phyloP scores from a whole-genome alignment of 2,888 invertebrate species.

The Mimachlamys varia region DNA sequence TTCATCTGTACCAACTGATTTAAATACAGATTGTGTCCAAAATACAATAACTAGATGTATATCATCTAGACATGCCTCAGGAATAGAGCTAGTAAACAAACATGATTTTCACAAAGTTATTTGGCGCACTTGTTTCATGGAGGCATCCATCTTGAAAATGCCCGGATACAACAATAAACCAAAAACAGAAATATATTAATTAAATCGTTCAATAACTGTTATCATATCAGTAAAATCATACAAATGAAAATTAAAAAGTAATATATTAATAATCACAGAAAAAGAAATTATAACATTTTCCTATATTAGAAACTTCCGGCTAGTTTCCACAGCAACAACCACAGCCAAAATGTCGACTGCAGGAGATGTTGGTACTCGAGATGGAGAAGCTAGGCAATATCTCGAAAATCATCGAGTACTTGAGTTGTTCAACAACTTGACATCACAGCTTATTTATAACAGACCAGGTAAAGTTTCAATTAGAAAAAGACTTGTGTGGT shows the following conservation, averaged over 20 bases:
- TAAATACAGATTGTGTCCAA: background rate
- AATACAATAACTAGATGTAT: background rate
- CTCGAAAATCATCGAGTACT: slow-evolving; percentile 74
- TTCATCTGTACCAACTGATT: background rate
- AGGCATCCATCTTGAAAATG: slow-evolving; percentile 50
- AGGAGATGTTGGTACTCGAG: slow-evolving; percentile 55
- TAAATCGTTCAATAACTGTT: background rate
- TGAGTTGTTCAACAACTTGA: slow-evolving; percentile 78
- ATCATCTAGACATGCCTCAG: too few relatives aligned
- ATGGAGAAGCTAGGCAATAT: slow-evolving; percentile 74
- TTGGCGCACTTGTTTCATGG: slow-evolving; percentile 38
- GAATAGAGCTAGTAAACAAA: background rate
- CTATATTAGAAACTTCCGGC: slow-evolving; percentile 45
- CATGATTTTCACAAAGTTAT: background rate
- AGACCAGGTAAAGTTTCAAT: slow-evolving; percentile 71
- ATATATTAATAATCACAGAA: background rate
- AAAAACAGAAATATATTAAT: background rate
- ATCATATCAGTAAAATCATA: background rate
- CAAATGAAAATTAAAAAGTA: background rate
- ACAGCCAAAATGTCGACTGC: slow-evolving; percentile 61
- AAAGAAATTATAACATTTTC: background rate
- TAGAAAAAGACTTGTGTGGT: too few relatives aligned
- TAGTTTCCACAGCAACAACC: slow-evolving; percentile 47
- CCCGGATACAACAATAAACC: slow-evolving; percentile 46
- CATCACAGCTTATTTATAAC: slow-evolving; percentile 77